These are phyloP conservation scores for Lysiphlebus fabarum DNA, from an alignment of 1,140 invertebrate genomes.

Conservation along the genomic window DNA sequence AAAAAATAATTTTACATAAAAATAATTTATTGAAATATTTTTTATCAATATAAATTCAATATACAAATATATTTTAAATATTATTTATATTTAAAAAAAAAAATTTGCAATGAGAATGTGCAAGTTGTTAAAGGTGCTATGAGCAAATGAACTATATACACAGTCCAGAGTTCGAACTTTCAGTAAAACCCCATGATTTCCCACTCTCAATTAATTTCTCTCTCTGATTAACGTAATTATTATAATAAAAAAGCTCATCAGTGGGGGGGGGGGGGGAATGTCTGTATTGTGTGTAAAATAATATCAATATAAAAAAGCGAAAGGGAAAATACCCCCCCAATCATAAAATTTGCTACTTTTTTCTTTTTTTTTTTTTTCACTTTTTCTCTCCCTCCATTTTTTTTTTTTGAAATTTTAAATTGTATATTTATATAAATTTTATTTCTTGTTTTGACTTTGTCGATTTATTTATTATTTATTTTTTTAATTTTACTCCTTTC, in stretches of 20 bases:
- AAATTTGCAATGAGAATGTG: no score
- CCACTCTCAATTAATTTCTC: neutral
- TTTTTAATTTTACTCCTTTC: neutral
- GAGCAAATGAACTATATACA: no score
- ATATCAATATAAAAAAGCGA: slow-evolving; percentile 41
- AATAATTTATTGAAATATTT: no score
- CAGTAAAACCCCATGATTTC: neutral
- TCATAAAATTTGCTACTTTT: slow-evolving; percentile 33
- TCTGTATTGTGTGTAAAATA: slow-evolving; percentile 19
- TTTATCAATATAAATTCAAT: no score
- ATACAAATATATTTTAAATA: no score
- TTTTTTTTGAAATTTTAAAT: slow-evolving; percentile 1
- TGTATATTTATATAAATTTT: neutral
- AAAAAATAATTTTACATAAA: no score
- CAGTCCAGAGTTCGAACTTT: no score
- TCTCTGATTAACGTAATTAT: neutral
- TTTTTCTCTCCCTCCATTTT: slow-evolving; percentile 7
- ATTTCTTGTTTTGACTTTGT: no score
- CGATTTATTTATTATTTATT: no score
- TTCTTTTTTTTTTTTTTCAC: slow-evolving; percentile 32
- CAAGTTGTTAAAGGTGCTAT: no score
- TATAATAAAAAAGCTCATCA: neutral
- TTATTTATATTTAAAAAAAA: no score
- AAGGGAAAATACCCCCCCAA: slow-evolving; percentile 46
- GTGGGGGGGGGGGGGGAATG: slow-evolving; percentile 23